Percentiles rank a stretch among this genome's conserved stretches.
Conservation (phyloP, 2,888 invertebrate genomes). For the Pristionchus mayeri region DNA sequence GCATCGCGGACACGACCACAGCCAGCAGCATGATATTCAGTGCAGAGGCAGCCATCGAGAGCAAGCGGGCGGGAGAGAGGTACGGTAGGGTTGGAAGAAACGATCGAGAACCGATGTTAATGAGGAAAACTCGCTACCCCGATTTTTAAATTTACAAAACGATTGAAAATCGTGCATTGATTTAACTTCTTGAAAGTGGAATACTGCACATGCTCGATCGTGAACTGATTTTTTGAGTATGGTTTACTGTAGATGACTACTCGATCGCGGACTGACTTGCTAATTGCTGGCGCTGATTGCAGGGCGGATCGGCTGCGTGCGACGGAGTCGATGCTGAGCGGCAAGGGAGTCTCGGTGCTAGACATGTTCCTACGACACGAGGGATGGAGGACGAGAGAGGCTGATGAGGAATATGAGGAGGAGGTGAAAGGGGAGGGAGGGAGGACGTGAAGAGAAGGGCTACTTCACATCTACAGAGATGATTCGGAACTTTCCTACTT, state of each 20-base stretch:
- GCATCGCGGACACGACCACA: neutral
- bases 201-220: neutral
- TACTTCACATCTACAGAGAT: too few relatives aligned
- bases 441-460: too few relatives aligned
- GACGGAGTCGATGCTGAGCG: constrained; percentile 23
- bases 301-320: constrained; percentile 36
- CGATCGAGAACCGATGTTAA: neutral
- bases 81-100: neutral
- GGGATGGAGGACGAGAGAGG: constrained; percentile 39
- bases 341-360: constrained; percentile 37
- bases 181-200: too few relatives aligned
- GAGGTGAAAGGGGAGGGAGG: neutral
- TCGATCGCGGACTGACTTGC: neutral
- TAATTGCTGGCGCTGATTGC: neutral
- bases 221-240: neutral
- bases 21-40: constrained; percentile 39
- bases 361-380: constrained; percentile 11
- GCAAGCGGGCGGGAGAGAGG: constrained; percentile 13
- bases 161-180: neutral
- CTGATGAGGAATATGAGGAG: neutral
- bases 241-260: neutral
- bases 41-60: constrained; percentile 42
- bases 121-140: neutral
- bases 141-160: neutral
- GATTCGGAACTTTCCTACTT: too few relatives aligned